Percentiles rank a stretch among this genome's conserved stretches.
phyloP scores from a whole-genome alignment of 2,888 invertebrate genomes.

The Clepsis dumicolana region DNA sequence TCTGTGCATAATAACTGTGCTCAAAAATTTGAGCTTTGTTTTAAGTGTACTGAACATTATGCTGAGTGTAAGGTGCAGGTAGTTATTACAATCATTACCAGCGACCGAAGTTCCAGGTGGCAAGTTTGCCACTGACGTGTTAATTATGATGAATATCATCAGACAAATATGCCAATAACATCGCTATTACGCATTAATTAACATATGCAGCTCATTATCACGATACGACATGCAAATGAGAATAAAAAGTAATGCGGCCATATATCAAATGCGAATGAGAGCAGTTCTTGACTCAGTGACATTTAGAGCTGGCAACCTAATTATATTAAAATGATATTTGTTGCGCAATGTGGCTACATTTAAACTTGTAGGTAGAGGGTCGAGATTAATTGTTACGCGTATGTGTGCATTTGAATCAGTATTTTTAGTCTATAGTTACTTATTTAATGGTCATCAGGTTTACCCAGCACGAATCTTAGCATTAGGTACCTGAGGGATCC shows the following conservation, averaged over 20 bases:
- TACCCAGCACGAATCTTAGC: too few species aligned
- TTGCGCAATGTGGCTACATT: constrained; percentile 60
- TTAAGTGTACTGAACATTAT: too few species aligned
- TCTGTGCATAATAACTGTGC: too few species aligned
- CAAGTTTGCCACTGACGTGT: constrained; percentile 17
- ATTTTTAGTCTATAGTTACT: not conserved
- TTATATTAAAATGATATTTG: constrained; percentile 59
- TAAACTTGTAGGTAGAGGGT: constrained; percentile 54
- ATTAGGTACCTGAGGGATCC: too few species aligned
- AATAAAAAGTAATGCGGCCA: constrained; percentile 43
- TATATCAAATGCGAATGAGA: constrained; percentile 49
- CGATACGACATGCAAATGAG: constrained; percentile 51
- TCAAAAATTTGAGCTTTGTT: too few species aligned
- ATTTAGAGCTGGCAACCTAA: constrained; percentile 63
- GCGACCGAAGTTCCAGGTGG: constrained; percentile 5
- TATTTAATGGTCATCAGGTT: too few species aligned
- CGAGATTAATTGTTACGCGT: constrained; percentile 59
- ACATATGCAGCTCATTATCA: constrained; percentile 33
- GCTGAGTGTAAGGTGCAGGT: too few species aligned
- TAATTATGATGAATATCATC: constrained; percentile 40
- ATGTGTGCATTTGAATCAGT: constrained; percentile 25
- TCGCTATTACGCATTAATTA: constrained; percentile 36
- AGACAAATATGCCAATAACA: constrained; percentile 40
- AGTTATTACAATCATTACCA: not conserved
- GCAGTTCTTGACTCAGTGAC: constrained; percentile 62